phyloP scores from a whole-genome alignment of 2,113 vertebrate genomes.

The Ophiodon elongatus region DNA sequence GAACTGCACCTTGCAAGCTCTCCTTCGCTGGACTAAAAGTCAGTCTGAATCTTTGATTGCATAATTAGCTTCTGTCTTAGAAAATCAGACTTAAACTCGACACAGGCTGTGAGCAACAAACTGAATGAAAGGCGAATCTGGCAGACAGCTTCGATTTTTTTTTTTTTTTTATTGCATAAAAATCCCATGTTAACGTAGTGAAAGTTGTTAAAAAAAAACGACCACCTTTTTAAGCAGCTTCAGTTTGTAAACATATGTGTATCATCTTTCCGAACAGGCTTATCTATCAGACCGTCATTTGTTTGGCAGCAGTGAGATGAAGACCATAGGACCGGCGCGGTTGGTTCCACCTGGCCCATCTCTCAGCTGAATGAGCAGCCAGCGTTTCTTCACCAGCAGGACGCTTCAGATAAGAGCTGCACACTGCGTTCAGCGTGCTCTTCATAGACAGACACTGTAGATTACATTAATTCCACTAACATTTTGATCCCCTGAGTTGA shows the following conservation, averaged over 20 bases:
- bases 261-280: conserved; percentile 4
- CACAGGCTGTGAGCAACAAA: conserved; percentile 1
- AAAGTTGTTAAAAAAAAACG: not conserved
- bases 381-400: conserved; percentile 62
- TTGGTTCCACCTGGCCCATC: conserved; percentile 60
- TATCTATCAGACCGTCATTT: conserved; percentile 5
- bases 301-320: conserved; percentile 49
- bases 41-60: conserved; percentile 28
- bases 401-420: conserved; percentile 57
- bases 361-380: conserved; percentile 72
- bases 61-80: conserved; percentile 29
- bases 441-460: conserved; percentile 27
- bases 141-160: not conserved
- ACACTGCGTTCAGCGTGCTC: conserved; percentile 53
- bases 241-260: not conserved
- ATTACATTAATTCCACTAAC: conserved; percentile 46
- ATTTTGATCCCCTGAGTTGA: conserved; percentile 43
- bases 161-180: conserved; percentile 1
- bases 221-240: conserved; percentile 3
- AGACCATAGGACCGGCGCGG: conserved; percentile 43
- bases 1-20: conserved; percentile 2
- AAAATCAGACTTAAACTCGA: conserved; percentile 28
- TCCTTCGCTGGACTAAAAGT: not conserved
- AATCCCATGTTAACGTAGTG: not conserved
- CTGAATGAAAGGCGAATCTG: conserved; percentile 14